Percentiles rank a stretch among this genome's conserved stretches.
Evolutionary conservation across 2,113 vertebrate genomes (phyloP).

Genomic region (Xiphophorus maculatus): DNA sequence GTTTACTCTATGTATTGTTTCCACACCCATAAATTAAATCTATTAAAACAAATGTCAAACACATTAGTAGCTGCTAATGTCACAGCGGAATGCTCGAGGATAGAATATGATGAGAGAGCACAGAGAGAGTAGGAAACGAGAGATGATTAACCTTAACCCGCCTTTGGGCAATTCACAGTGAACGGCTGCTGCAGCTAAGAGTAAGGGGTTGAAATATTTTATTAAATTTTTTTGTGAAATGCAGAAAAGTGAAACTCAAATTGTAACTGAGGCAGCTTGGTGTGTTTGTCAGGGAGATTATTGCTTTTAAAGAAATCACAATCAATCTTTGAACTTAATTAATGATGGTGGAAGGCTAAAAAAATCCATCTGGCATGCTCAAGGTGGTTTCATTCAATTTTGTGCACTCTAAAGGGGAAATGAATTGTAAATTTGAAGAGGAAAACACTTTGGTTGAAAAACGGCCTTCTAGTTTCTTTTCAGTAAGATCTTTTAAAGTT

Average conservation of each 20-base stretch:
- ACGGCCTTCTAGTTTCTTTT: not conserved
- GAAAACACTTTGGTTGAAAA: not conserved
- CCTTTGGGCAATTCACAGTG: constrained; percentile 51
- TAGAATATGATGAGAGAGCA: constrained; percentile 46
- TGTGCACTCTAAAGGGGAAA: not conserved
- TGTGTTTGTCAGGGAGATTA: constrained; percentile 9
- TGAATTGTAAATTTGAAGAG: not conserved
- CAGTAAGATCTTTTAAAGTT: not conserved
- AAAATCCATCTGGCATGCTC: constrained; percentile 14
- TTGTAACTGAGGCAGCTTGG: constrained; percentile 14
- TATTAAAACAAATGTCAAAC: constrained; percentile 77
- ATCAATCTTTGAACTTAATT: constrained; percentile 24
- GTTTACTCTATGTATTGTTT: constrained; percentile 64
- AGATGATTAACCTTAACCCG: constrained; percentile 76
- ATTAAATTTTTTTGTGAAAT: constrained; percentile 34
- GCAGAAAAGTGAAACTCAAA: constrained; percentile 7
- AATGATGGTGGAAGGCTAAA: constrained; percentile 10
- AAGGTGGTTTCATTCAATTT: not conserved
- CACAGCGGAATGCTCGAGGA: constrained; percentile 52
- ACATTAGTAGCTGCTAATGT: constrained; percentile 67
- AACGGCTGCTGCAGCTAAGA: constrained; percentile 36
- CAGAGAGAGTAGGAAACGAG: constrained; percentile 43
- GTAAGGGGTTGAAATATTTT: constrained; percentile 33
- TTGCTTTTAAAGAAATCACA: constrained; percentile 25
- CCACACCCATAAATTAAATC: constrained; percentile 60